Conservation (phyloP, 2,888 invertebrate species). For the Chrysopilus asiliformis region DNA sequence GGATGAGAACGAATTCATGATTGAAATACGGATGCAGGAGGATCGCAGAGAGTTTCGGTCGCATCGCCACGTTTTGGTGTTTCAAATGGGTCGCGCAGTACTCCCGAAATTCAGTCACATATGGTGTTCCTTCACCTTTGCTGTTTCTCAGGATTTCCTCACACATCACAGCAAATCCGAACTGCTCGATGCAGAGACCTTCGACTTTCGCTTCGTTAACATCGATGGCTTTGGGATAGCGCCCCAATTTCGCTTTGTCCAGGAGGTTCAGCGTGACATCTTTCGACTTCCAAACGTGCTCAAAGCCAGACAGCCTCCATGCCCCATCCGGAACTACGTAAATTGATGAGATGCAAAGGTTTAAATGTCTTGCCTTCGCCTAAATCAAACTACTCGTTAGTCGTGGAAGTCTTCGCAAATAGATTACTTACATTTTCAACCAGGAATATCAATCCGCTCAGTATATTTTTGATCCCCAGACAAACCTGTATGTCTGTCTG, state of each 20-base stretch:
- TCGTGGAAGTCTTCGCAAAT: constrained; percentile 1
- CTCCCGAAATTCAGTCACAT: constrained; percentile 53
- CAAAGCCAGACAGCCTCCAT: constrained; percentile 80
- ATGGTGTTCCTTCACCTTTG: constrained; percentile 47
- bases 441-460: constrained; percentile 69
- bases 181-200: constrained; percentile 50
- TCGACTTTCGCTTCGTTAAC: constrained; percentile 46
- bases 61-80: constrained; percentile 45
- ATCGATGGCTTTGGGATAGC: constrained; percentile 60
- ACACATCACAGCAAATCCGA: constrained; percentile 60
- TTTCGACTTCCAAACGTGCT: constrained; percentile 56
- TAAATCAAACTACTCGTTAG: constrained; percentile 34
- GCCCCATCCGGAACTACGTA: constrained; percentile 72
- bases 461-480: constrained; percentile 66
- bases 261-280: constrained; percentile 53
- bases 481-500: constrained; percentile 70
- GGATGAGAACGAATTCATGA: constrained; percentile 71
- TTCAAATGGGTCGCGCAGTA: constrained; percentile 57
- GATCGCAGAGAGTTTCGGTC: constrained; percentile 54
- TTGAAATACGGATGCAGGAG: constrained; percentile 66
- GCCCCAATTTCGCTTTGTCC: constrained; percentile 50
- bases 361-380: constrained; percentile 69
- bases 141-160: constrained; percentile 49
- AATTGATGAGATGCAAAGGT: constrained; percentile 63
- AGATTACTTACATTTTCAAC: constrained; percentile 41